phyloP scores from a whole-genome alignment of 2,113 vertebrate species.

The Martes martes region DNA sequence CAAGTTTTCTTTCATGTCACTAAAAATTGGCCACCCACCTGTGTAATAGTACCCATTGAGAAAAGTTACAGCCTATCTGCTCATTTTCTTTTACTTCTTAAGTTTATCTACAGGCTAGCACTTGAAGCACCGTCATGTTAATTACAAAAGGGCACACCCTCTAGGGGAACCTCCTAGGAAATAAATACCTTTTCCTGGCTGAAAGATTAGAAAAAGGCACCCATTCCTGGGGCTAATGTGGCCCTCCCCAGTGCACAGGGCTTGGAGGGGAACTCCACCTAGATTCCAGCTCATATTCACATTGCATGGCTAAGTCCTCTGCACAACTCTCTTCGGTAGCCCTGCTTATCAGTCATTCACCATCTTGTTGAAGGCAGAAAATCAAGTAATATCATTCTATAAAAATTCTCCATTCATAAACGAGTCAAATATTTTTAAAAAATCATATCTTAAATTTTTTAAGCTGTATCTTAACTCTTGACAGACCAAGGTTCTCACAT shows the following conservation, averaged over 20 bases:
- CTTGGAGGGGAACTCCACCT: neutral
- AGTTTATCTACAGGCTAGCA: neutral
- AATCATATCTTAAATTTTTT: neutral
- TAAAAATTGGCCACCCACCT: neutral
- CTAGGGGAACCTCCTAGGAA: neutral
- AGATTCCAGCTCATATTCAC: neutral
- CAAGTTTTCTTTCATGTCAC: neutral
- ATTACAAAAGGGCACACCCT: neutral
- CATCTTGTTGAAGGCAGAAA: conserved; percentile 25
- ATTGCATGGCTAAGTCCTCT: neutral
- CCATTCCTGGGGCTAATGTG: neutral
- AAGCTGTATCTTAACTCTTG: conserved; percentile 8
- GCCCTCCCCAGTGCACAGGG: neutral
- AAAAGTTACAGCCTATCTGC: neutral
- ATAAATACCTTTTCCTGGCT: neutral
- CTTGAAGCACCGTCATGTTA: neutral
- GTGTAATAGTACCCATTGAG: neutral
- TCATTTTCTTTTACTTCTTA: neutral
- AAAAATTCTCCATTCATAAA: conserved; percentile 16
- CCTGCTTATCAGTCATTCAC: neutral
- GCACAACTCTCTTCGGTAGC: neutral
- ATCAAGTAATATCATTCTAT: neutral
- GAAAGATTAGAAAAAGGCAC: conserved; percentile 2
- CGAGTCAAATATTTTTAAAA: neutral
- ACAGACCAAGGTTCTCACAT: neutral